Evolutionary conservation across 2,888 invertebrate genomes (phyloP).

Genomic region (Drosophila incognita): DNA sequence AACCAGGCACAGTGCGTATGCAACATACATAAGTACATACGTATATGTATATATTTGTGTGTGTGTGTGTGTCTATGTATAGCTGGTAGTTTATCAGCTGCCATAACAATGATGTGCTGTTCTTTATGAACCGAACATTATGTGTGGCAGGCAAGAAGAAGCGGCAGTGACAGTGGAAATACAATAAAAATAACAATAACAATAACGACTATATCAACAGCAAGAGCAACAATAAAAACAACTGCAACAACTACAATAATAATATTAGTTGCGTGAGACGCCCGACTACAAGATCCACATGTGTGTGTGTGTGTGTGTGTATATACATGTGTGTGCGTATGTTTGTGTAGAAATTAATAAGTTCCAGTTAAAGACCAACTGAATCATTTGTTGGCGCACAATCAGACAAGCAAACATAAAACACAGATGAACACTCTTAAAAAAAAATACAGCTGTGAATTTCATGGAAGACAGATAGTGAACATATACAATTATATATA

Average conservation of each 20-base stretch:
- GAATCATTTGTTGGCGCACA: slow-evolving; percentile 67
- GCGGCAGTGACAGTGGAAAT: slow-evolving; percentile 54
- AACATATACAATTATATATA: too few species aligned
- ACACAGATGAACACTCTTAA: slow-evolving; percentile 34
- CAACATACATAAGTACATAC: background rate
- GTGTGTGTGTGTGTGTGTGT: background rate
- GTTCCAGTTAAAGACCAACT: slow-evolving; percentile 70
- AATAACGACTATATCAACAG: slow-evolving; percentile 33
- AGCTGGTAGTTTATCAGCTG: slow-evolving; percentile 57
- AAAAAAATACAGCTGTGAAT: slow-evolving; percentile 33
- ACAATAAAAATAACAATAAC: slow-evolving; percentile 44
- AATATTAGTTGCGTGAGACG: slow-evolving; percentile 56
- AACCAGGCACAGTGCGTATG: slow-evolving; percentile 21
- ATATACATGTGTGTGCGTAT: slow-evolving; percentile 10
- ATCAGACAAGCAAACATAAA: slow-evolving; percentile 60
- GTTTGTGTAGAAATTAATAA: slow-evolving; percentile 64
- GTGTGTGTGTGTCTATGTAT: slow-evolving; percentile 7
- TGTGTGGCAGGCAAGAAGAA: slow-evolving; percentile 38
- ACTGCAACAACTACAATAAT: slow-evolving; percentile 21
- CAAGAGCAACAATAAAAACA: slow-evolving; percentile 17
- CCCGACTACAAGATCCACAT: slow-evolving; percentile 22
- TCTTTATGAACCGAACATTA: slow-evolving; percentile 55
- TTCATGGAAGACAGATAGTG: background rate
- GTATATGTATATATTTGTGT: background rate
- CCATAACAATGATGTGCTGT: slow-evolving; percentile 65